Base-by-base conservation (phyloP, 2,888 invertebrate genomes). In the Aleiodes testaceus region DNA sequence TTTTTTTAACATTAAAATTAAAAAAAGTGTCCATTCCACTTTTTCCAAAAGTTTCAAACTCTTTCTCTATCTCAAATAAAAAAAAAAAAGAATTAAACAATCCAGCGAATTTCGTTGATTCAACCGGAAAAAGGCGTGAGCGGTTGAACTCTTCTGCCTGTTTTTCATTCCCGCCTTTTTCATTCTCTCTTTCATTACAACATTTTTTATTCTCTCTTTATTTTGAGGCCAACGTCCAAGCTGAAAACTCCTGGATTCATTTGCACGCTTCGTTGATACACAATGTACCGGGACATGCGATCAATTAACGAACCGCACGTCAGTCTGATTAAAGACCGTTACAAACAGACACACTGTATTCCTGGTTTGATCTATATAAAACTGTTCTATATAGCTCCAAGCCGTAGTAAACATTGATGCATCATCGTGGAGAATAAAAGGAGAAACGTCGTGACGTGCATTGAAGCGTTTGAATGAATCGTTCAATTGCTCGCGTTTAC, bases 291-390 rank as follows among this genome's bases (percentile, higher is more conserved):
- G 30, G 30, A 68, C 61, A 61, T 61, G 61, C 61, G 50, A 61
- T 68, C 68, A 61, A 68, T 68, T 68, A 61, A 68, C 47, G 30
- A 50, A 61, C 61, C 61, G 50, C 68, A 68, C 61, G 68, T 36
- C 68, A 61, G 61, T 49, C 59, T 68, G 68, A 68, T 61, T 68
- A 61, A 68, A 68, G 49, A 61, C 53, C 55, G 45, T 55, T 47
- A 14, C 59, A n/a, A 18, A 49, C 26, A 68, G 68, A 68, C 61
- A 68, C 47, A 47, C 61, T 16, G 14, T n/a, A 47, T 55, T 30
- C 30, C 26, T 55, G 59, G 42, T 36, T 36, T 36, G 36, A 36
- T 36, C 36, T 36, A 36, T 36, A 36, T 36, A 36, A 36, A 36
- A 36, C 36, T 36, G 11, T 11, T 59, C 59, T 59, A 42, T 59